These are phyloP conservation scores for Carcina quercana DNA, from an alignment of 2,888 invertebrate species.

Conservation along the genomic window DNA sequence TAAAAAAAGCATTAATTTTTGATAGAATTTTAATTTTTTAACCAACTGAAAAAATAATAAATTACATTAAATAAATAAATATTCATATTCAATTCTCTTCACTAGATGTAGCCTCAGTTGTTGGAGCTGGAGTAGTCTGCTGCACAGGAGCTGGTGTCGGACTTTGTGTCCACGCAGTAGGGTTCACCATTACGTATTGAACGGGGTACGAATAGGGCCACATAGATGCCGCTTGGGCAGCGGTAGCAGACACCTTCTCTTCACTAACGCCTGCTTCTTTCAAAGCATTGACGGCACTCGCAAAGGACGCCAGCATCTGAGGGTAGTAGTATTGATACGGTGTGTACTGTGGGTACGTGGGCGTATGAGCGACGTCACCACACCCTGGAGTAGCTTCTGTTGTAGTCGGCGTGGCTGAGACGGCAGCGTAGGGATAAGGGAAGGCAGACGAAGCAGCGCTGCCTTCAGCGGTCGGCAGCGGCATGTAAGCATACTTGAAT, in stretches of 20 bases:
- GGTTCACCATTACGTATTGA: conserved; percentile 56
- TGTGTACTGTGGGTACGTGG: conserved; percentile 31
- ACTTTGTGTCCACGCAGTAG: conserved; percentile 41
- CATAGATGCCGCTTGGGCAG: conserved; percentile 31
- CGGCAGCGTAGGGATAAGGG: conserved; percentile 36
- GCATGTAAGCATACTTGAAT: conserved; percentile 44
- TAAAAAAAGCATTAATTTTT: no score
- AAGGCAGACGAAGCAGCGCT: conserved; percentile 20
- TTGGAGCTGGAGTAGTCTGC: conserved; percentile 17
- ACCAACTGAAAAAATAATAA: neutral
- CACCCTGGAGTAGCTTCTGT: conserved; percentile 26
- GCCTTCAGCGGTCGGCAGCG: conserved; percentile 29
- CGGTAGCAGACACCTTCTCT: conserved; percentile 26
- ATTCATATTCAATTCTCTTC: conserved; percentile 2
- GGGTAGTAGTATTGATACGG: conserved; percentile 54
- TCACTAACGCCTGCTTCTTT: conserved; percentile 43
- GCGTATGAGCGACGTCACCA: conserved; percentile 21
- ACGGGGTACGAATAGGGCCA: conserved; percentile 51
- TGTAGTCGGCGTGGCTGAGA: conserved; percentile 14
- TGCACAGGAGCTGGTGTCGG: conserved; percentile 23
- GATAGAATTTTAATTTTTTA: no score
- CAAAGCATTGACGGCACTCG: conserved; percentile 40
- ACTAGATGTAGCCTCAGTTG: conserved; percentile 16
- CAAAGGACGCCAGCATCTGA: conserved; percentile 50
- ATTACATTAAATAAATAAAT: neutral